Evolutionary conservation across 2,113 vertebrate genomes (phyloP).

Genomic region (Gallinago jamesoni): DNA sequence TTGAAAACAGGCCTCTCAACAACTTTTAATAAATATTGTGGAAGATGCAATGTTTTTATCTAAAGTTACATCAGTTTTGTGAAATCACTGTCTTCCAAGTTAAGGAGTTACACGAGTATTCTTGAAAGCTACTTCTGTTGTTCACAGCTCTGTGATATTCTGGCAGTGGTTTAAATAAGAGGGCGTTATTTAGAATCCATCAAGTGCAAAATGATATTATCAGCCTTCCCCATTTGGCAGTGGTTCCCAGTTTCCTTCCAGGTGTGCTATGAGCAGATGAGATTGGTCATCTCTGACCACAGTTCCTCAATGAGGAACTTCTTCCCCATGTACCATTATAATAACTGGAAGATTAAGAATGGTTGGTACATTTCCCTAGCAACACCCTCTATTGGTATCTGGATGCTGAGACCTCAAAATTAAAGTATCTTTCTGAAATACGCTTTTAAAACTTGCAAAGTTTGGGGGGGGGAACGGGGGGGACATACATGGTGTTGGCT

Average conservation of each 20-base stretch:
- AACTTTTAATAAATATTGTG: not conserved
- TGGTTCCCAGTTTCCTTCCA: not conserved
- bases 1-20: not conserved
- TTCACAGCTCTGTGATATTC: not conserved
- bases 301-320: not conserved
- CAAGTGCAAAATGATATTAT: not conserved
- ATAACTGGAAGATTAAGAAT: not conserved
- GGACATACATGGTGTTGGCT: not conserved
- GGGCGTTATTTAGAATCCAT: not conserved
- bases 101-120: not conserved
- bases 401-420: not conserved
- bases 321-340: not conserved
- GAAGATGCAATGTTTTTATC: not conserved
- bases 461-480: not conserved
- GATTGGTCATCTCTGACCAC: not conserved
- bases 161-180: not conserved
- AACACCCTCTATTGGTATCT: not conserved
- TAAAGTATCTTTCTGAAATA: not conserved
- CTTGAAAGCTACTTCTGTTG: not conserved
- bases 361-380: not conserved
- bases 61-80: not conserved
- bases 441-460: not conserved
- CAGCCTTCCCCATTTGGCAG: not conserved
- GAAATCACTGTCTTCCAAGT: not conserved
- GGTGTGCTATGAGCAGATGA: not conserved